Base-by-base conservation (phyloP, 2,888 invertebrate genomes). In the Macroteleia sp. region DNA sequence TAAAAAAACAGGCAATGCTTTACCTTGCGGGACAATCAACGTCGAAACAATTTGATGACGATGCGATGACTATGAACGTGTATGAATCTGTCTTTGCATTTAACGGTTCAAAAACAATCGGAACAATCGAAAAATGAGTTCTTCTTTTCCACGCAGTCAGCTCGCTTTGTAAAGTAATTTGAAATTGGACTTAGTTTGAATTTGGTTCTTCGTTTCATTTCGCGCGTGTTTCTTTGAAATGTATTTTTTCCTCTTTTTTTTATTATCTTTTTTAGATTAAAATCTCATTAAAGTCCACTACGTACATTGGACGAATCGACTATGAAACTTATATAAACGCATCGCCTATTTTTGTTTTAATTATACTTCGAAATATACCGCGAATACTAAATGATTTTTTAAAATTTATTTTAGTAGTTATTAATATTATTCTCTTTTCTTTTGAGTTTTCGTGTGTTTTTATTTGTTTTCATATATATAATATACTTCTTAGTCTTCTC, bases 321-420 rank as follows among this genome's bases (percentile, higher is more conserved):
- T 76, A 79, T 79, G 74, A 73, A 78, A 78, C 78, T 79, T 76
- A 71, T 79, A 79, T 44, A 76, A 79, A 79, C 75, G 71, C 62
- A 79, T 67, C 79, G 67, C 75, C 75, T 79, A 79, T 75, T 75
- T 66, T 71, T 39, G 59, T 71, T 61, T 66, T 75, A 67, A 66
- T 71, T 70, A 70, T 70, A 59, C 57, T 66, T 77, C 56, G 70
- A 79, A 79, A 71, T 75, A 25, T 75, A 75, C 36, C 74, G 78
- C 74, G 70, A 71, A 66, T 54, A 66, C 74, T 74, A 79, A 78
- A 70, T 61, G 59, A 59, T 57, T 19, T 46, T 16, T 56, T 62
- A 50, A 30, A 57, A 71, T 73, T 74, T 69, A 74, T 73, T 62
- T 73, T n/a, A 59, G 46, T 59, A 74, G 44, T 48, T 48, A 20